Evolutionary conservation across 1,140 invertebrate genomes (phyloP).

Genomic region (Drosophila pectinifera): DNA sequence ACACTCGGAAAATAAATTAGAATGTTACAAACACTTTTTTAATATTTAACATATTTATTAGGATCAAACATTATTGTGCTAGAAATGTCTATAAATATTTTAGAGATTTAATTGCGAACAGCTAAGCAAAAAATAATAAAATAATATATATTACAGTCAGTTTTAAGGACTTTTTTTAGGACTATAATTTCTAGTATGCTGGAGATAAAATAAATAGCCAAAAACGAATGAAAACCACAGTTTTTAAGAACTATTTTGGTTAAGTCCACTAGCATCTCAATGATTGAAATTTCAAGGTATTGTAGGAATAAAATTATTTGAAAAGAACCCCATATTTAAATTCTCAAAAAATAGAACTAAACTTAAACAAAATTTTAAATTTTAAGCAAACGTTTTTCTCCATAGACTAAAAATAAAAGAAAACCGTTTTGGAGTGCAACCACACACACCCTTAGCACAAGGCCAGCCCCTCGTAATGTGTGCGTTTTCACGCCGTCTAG

Average conservation of each 20-base stretch:
- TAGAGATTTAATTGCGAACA: too few species aligned
- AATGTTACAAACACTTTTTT: background rate
- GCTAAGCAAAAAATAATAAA: too few species aligned
- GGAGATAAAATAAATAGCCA: too few species aligned
- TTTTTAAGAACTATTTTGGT: too few species aligned
- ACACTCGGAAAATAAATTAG: constrained; percentile 10
- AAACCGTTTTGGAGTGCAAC: constrained; percentile 8
- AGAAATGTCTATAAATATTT: background rate
- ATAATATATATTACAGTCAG: too few species aligned
- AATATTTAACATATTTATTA: too few species aligned
- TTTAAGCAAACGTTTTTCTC: background rate
- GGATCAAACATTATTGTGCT: background rate
- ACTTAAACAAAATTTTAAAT: background rate
- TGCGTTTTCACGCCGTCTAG: constrained; percentile 69
- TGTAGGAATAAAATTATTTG: rapidly evolving
- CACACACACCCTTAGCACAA: constrained; percentile 14
- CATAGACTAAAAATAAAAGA: background rate
- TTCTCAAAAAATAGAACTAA: background rate
- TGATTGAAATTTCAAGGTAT: background rate
- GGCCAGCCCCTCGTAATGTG: constrained; percentile 57
- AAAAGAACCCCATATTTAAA: background rate
- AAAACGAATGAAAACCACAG: too few species aligned
- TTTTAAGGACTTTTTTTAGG: too few species aligned
- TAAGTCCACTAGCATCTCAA: too few species aligned
- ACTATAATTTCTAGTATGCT: too few species aligned